Base-by-base conservation (phyloP, 2,113 vertebrate genomes). In the Cairina moschata region DNA sequence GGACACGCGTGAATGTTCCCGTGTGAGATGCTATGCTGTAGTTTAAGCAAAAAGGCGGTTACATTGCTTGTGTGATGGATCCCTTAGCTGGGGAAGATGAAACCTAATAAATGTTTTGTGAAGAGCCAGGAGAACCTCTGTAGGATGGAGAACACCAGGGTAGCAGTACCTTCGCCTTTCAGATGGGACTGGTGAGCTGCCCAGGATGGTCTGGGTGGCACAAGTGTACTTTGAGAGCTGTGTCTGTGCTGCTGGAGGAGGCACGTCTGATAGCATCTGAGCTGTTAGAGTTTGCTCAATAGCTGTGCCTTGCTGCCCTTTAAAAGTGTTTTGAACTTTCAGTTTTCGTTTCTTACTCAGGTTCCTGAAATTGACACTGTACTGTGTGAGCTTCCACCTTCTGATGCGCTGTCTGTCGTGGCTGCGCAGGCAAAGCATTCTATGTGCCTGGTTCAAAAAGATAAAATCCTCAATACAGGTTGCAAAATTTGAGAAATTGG, bases 261-360 rank as follows among this genome's bases (percentile, higher is more conserved):
- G 1, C 10, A 0, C 4, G 3, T 40, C 44, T 65, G 4, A 10
- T 7, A 23, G 40, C 74, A 16, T 6, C 10, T 0, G 17, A 62
- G 34, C 38, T 32, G 1, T 4, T n/a, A 2, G 16, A 17, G 34
- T 31, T n/a, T 4, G 36, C 26, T 23, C 36, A 6, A 0, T 26
- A 31, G 28, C 8, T 80, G 31, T 14, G 22, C 1, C 0, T 31
- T 28, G 9, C 36, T 44, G 31, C 31, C 38, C 28, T 63, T 66
- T 18, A 22, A 22, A 38, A 67, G 17, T 3, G 9, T 32, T 12
- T 7, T 36, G 13, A 56, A 2, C 73, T 93, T 68, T 25, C 26
- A 18, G 42, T 60, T 92, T 81, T 76, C 11, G 46, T 68, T 76
- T 26, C 68, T 66, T 18, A 11, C 14, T 76, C 54, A 23, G 15